A percentile compares a stretch with the other conserved stretches of the same genome.
These are phyloP conservation scores for Lacanobia oleracea DNA, from an alignment of 2,888 invertebrate species.

Conservation along the genomic window DNA sequence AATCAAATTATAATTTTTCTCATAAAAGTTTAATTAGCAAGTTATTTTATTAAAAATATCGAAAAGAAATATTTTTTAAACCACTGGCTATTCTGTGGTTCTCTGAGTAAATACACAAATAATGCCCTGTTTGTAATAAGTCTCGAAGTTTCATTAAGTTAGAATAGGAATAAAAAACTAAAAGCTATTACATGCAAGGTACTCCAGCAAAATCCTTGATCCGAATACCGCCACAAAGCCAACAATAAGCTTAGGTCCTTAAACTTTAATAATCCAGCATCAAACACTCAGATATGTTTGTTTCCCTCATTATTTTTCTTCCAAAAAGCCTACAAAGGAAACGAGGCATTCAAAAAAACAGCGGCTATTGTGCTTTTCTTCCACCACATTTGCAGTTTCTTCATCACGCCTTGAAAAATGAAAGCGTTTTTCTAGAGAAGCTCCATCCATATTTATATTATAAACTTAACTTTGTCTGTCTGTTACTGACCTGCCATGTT, in stretches of 20 bases:
- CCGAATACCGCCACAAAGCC: neutral
- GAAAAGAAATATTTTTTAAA: too few species aligned
- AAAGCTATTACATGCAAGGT: too few species aligned
- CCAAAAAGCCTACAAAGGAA: slow-evolving; percentile 56
- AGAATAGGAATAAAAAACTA: too few species aligned
- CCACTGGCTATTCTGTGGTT: too few species aligned
- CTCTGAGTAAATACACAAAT: too few species aligned
- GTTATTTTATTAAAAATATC: too few species aligned
- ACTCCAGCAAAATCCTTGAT: neutral
- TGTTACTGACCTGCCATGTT: too few species aligned
- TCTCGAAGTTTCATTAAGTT: too few species aligned
- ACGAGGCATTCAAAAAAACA: slow-evolving; percentile 64
- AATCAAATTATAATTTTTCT: too few species aligned
- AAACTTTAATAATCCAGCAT: slow-evolving; percentile 37
- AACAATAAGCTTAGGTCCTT: slow-evolving; percentile 30
- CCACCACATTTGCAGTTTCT: slow-evolving; percentile 81
- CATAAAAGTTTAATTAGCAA: too few species aligned
- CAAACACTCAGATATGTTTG: slow-evolving; percentile 52
- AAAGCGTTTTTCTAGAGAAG: slow-evolving; percentile 69
- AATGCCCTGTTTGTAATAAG: too few species aligned
- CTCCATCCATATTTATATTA: slow-evolving; percentile 37
- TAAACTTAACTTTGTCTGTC: neutral
- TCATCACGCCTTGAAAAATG: slow-evolving; percentile 80
- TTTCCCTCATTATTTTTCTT: slow-evolving; percentile 49
- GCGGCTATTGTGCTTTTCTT: slow-evolving; percentile 73